Percentiles rank a stretch among this genome's conserved stretches.
Evolutionary conservation across 2,888 invertebrate species (phyloP).

Genomic region (Lithosia quadra): DNA sequence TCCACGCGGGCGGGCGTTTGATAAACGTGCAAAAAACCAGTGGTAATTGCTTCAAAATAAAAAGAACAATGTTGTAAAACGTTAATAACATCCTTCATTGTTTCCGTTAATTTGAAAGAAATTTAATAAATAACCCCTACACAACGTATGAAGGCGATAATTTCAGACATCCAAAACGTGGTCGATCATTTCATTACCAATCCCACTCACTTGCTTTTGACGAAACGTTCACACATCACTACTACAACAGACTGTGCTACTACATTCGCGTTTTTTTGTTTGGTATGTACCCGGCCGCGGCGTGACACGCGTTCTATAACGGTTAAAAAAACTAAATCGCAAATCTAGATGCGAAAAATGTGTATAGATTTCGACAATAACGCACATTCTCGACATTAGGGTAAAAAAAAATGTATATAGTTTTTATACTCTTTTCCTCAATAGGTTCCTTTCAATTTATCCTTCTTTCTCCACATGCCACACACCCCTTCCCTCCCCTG

Average conservation of each 20-base stretch:
- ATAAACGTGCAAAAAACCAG: too few relatives aligned
- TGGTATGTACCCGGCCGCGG: not conserved
- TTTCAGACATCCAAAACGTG: not conserved
- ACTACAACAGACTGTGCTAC: too few relatives aligned
- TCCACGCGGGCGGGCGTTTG: too few relatives aligned
- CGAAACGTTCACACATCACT: not conserved
- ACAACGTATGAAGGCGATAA: not conserved
- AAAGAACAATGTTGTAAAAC: not conserved
- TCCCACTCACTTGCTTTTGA: not conserved
- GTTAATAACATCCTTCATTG: conserved; percentile 1
- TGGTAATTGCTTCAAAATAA: not conserved
- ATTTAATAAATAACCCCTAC: not conserved
- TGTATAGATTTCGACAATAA: too few relatives aligned
- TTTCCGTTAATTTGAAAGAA: not conserved
- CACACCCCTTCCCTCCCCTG: too few relatives aligned
- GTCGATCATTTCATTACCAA: not conserved
- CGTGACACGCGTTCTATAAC: not conserved
- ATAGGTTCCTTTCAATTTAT: too few relatives aligned
- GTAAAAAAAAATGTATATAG: too few relatives aligned
- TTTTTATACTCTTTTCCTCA: too few relatives aligned
- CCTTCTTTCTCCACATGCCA: too few relatives aligned
- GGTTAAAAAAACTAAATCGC: not conserved
- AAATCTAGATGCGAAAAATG: too few relatives aligned
- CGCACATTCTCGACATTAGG: too few relatives aligned
- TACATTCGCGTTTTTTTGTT: not conserved